These are phyloP conservation scores for Limosa lapponica DNA, from an alignment of 2,797 vertebrate genomes.

Conservation along the genomic window DNA sequence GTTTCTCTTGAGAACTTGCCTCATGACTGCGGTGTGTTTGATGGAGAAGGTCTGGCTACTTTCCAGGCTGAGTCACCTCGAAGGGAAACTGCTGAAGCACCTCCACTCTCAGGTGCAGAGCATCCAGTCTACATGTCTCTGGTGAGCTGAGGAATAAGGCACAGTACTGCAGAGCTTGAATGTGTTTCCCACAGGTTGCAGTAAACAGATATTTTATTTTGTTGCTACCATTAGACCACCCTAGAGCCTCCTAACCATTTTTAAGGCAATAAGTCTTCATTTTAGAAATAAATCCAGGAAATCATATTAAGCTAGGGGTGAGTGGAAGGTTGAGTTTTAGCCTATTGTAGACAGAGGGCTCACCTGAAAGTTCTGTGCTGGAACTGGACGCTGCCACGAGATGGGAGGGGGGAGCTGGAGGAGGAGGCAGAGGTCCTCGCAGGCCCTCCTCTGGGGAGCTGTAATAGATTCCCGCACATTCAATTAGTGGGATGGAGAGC, in stretches of 20 bases:
- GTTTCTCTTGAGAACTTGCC: neutral
- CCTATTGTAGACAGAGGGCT: neutral
- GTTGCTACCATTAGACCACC: neutral
- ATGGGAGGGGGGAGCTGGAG: neutral
- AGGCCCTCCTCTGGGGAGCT: neutral
- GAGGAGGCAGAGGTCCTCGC: neutral
- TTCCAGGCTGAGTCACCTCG: neutral
- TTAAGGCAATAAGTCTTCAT: neutral
- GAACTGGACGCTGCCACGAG: neutral
- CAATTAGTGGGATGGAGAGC: neutral
- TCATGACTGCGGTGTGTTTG: neutral
- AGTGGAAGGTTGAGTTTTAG: neutral
- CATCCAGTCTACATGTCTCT: fast-evolving
- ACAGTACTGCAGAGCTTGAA: fast-evolving
- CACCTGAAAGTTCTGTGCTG: neutral
- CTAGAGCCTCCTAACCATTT: neutral
- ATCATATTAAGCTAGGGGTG: neutral
- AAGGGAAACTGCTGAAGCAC: neutral
- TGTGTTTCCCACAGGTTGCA: neutral
- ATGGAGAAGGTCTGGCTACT: neutral
- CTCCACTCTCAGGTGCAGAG: neutral
- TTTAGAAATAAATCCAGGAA: neutral
- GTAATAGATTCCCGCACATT: neutral
- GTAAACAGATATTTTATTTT: neutral
- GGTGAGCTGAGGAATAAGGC: neutral